Base-by-base conservation (phyloP, 2,888 invertebrate species). In the Chloroclysta siterata region DNA sequence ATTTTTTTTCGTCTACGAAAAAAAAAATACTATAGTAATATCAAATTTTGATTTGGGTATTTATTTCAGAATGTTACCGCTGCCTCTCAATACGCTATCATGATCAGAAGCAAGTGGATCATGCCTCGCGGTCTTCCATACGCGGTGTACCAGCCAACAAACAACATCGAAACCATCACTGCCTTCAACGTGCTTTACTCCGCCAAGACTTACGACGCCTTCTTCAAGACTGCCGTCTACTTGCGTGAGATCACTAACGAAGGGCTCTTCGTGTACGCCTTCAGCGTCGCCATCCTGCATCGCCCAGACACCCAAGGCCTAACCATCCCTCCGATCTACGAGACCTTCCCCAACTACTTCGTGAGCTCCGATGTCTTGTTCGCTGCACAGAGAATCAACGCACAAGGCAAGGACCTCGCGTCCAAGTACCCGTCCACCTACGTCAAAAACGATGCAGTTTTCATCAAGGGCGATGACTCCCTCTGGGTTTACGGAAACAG, bases 301-400 rank as follows among this genome's bases (percentile, higher is more conserved):
- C 94, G 95, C 36, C 82, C 85, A 14, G 96, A 96, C 67, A 94
- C 94, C 62, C 93, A 94, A 73, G 95, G 94, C 14, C 84, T 96
- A 62, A 89, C 95, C 44, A 84, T 96, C 11, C 96, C 97, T 11
- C 94, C 96, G 53, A 90, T 95, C 58, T 96, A 96, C 77, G 97
- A 97, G 84, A 90, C 96, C 66, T 94, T 95, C 83, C 97, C 97
- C 0, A 94, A 95, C 72, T 94, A 94, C 84, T 96, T 96, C 93
- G 94, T 95, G 81, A 95, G 95, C 77, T 90, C 94, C 58, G 94
- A 96, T 76, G 93, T 96, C 64, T 94, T 97, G 80, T 93, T 94
- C 47, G 91, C 95, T 66, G 96, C 95, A 0, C 94, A 95, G 77
- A 94, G 94, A 80, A 93, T 95, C 80, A 88, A 94, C 75, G 89